Conservation (phyloP, 2,888 invertebrate genomes). For the Hartigia nigra region DNA sequence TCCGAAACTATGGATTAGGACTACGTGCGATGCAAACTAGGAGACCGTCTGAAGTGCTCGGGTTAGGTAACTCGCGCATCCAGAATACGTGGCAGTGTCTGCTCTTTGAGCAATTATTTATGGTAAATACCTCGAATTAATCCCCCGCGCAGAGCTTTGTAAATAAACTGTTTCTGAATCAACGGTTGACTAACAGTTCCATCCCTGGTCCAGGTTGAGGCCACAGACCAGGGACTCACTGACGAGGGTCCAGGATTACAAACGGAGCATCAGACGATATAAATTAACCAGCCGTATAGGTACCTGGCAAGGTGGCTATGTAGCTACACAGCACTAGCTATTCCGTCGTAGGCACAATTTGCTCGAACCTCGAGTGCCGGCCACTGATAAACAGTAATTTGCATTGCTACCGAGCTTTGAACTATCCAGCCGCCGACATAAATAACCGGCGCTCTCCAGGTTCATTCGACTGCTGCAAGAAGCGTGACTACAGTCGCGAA, state of each 20-base stretch:
- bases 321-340: constrained; percentile 29
- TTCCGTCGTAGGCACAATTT: constrained; percentile 41
- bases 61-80: neutral
- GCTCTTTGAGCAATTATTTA: constrained; percentile 46
- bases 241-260: constrained; percentile 48
- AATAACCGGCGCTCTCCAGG: constrained; percentile 28
- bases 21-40: neutral
- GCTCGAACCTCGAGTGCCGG: constrained; percentile 30
- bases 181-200: constrained; percentile 27
- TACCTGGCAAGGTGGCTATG: constrained; percentile 19
- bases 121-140: constrained; percentile 43
- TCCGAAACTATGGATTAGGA: neutral
- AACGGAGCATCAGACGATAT: constrained; percentile 42
- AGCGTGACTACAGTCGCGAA: neutral
- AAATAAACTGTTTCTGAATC: constrained; percentile 49
- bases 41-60: neutral
- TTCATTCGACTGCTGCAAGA: neutral
- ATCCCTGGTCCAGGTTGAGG: constrained; percentile 16
- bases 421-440: constrained; percentile 35
- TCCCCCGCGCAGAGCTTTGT: constrained; percentile 31
- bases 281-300: constrained; percentile 5
- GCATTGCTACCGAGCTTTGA: constrained; percentile 41
- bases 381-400: constrained; percentile 50
- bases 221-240: constrained; percentile 27
- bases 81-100: neutral